Evolutionary conservation across 1,140 invertebrate genomes (phyloP).

Genomic region (Habropoda laboriosa): DNA sequence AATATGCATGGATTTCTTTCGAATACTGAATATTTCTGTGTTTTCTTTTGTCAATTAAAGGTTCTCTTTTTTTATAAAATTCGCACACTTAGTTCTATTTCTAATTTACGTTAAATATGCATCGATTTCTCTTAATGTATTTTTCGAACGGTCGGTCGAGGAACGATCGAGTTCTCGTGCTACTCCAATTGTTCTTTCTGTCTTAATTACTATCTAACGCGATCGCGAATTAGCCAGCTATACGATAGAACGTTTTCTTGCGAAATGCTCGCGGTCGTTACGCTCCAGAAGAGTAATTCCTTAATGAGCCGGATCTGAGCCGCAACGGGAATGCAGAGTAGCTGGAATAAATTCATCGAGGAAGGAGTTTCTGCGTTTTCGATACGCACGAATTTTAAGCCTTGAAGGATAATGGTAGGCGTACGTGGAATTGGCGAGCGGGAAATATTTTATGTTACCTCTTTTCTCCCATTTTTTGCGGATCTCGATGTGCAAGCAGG

Average conservation of each 20-base stretch:
- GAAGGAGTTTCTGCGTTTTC: neutral
- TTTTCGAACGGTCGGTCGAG: neutral
- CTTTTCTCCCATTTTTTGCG: neutral
- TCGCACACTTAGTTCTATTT: too few relatives aligned
- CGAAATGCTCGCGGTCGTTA: conserved; percentile 30
- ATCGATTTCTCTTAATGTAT: too few relatives aligned
- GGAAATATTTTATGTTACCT: neutral
- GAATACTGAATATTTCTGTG: too few relatives aligned
- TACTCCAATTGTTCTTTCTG: neutral
- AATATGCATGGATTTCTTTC: too few relatives aligned
- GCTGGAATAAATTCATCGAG: neutral
- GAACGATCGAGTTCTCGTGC: neutral
- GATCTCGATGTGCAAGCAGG: neutral
- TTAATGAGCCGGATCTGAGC: conserved; percentile 46
- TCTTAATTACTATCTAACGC: neutral
- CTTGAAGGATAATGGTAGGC: neutral
- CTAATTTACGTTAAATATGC: too few relatives aligned
- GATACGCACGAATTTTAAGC: neutral
- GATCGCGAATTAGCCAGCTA: conserved; percentile 19
- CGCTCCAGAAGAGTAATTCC: conserved; percentile 61
- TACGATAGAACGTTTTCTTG: conserved; percentile 23
- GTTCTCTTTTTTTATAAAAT: too few relatives aligned
- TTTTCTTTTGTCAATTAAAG: too few relatives aligned
- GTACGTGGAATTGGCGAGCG: neutral
- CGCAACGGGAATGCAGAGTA: neutral